A percentile compares a stretch with the other conserved stretches of the same genome.
Conservation (phyloP, 1,140 invertebrate species). For the Lepidostoma basale region DNA sequence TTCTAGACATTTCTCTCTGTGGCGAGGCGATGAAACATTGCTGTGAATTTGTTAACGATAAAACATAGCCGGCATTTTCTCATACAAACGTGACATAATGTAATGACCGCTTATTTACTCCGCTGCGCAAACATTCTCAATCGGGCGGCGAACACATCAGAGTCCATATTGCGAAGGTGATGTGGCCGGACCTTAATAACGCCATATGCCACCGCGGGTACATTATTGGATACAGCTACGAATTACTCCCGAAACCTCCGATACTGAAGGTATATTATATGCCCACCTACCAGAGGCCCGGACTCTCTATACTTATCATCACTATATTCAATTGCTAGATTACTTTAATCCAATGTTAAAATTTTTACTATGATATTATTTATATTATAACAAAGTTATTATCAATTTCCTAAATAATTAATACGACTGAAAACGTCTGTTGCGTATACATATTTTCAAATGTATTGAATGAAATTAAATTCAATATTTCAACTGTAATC, state of each 20-base stretch:
- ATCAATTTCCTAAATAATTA: too few species aligned
- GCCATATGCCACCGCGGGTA: conserved; percentile 36
- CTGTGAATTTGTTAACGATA: too few species aligned
- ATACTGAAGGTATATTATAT: not conserved
- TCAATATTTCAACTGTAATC: too few species aligned
- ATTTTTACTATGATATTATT: not conserved
- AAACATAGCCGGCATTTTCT: too few species aligned
- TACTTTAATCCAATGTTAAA: not conserved
- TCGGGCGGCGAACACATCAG: conserved; percentile 39
- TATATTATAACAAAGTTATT: too few species aligned
- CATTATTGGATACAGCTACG: conserved; percentile 12
- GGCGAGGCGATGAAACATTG: too few species aligned
- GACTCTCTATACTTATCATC: not conserved
- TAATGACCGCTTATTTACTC: conserved; percentile 3
- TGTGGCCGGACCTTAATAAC: conserved; percentile 37
- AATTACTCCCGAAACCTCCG: not conserved
- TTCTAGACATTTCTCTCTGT: too few species aligned
- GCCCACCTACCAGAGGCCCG: not conserved
- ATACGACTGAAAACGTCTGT: too few species aligned
- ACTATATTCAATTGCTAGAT: not conserved
- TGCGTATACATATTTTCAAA: too few species aligned
- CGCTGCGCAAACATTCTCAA: conserved; percentile 22
- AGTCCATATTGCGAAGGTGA: conserved; percentile 42
- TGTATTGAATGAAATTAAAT: too few species aligned
- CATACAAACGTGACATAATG: not conserved